A percentile compares a stretch with the other conserved stretches of the same genome.
Evolutionary conservation across 2,113 vertebrate species (phyloP).

Genomic region (Bostrychus sinensis): DNA sequence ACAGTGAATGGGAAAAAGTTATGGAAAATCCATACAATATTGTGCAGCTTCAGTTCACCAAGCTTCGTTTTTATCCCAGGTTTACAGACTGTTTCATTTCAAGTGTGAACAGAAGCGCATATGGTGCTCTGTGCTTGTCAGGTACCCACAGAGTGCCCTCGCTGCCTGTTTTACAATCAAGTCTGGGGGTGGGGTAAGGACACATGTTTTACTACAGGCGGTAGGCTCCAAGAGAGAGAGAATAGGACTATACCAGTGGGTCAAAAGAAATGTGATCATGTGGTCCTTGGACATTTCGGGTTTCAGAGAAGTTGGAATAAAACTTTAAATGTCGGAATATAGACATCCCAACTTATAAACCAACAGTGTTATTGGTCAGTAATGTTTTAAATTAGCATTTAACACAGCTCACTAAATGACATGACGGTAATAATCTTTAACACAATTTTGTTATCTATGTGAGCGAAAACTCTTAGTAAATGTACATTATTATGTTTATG

Average conservation of each 20-base stretch:
- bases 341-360: too few species aligned
- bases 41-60: constrained; percentile 16
- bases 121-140: constrained; percentile 30
- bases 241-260: constrained; percentile 6
- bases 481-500: too few species aligned
- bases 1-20: constrained; percentile 10
- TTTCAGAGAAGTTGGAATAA: too few species aligned
- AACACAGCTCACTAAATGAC: too few species aligned
- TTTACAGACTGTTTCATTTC: not conserved
- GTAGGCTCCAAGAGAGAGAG: not conserved
- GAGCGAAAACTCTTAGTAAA: too few species aligned
- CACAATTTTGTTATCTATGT: too few species aligned
- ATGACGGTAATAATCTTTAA: too few species aligned
- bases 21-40: constrained; percentile 22
- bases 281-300: too few species aligned
- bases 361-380: too few species aligned
- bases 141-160: constrained; percentile 26
- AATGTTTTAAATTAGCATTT: too few species aligned
- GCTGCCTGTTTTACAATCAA: constrained; percentile 24
- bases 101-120: constrained; percentile 27
- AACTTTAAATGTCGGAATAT: too few species aligned
- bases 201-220: not conserved
- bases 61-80: constrained; percentile 13
- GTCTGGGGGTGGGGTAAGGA: constrained; percentile 9
- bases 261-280: too few species aligned